Conservation (phyloP, 2,888 invertebrate genomes). For the Philonicus albiceps region DNA sequence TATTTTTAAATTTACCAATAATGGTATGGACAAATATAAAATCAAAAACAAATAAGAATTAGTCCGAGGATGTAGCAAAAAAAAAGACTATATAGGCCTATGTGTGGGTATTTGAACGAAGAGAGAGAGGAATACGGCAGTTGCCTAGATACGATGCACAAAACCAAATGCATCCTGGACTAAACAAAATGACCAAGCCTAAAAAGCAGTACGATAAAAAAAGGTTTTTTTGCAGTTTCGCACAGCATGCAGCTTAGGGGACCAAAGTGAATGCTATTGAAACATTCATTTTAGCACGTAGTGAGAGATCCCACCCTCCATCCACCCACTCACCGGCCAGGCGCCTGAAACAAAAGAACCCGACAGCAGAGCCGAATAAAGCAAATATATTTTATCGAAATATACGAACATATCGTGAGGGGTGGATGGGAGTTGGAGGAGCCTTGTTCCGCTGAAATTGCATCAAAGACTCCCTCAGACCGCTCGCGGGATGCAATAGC, state of each 20-base stretch:
- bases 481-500: conserved; percentile 12
- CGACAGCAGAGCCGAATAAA: conserved; percentile 1
- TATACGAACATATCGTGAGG: conserved; percentile 16
- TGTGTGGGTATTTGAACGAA: background rate
- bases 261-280: conserved; percentile 9
- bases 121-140: background rate
- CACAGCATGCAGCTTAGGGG: background rate
- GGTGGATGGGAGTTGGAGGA: background rate
- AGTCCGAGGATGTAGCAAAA: background rate
- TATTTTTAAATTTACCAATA: background rate
- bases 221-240: background rate
- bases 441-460: conserved; percentile 21
- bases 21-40: background rate
- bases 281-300: conserved; percentile 30
- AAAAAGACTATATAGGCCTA: background rate
- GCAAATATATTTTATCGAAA: conserved; percentile 32
- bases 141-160: background rate
- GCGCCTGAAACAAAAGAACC: conserved; percentile 13
- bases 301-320: background rate
- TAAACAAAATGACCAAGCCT: background rate
- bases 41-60: background rate
- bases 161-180: background rate
- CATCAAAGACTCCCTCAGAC: conserved; percentile 9
- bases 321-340: background rate
- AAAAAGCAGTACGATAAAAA: background rate